These are phyloP conservation scores for Drosophila colorata DNA, from an alignment of 2,888 invertebrate species.

Conservation along the genomic window DNA sequence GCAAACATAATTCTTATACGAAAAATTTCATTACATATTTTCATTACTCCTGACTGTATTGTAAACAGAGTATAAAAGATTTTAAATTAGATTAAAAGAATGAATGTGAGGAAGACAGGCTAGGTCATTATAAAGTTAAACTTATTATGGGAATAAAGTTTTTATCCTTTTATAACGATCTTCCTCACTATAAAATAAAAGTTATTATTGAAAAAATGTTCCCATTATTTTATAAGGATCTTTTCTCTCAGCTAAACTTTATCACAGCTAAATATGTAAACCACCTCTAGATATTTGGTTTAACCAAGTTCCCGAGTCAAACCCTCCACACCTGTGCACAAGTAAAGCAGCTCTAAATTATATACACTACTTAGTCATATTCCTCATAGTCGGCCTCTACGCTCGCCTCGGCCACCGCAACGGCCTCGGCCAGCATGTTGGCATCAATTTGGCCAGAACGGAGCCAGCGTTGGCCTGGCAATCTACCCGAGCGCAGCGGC, in stretches of 20 bases:
- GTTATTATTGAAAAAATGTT: no score
- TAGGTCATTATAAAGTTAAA: no score
- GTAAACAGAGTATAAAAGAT: no score
- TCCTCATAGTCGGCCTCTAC: constrained; percentile 61
- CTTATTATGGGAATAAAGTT: no score
- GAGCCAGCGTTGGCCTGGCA: constrained; percentile 24
- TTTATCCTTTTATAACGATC: no score
- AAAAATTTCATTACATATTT: no score
- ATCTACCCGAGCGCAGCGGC: constrained; percentile 32
- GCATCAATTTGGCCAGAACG: constrained; percentile 15
- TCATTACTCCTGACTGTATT: no score
- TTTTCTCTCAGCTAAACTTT: not conserved
- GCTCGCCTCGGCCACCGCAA: constrained; percentile 67
- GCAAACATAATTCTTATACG: no score
- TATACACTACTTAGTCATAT: constrained; percentile 51
- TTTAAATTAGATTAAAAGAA: no score
- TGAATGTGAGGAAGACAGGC: no score
- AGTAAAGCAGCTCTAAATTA: constrained; percentile 8
- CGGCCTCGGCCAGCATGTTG: constrained; percentile 59
- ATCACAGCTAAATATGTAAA: not conserved
- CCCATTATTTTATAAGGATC: no score
- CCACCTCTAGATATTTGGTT: not conserved
- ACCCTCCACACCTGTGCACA: not conserved
- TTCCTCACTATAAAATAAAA: no score
- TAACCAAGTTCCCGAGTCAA: not conserved